Conservation (phyloP, 2,888 invertebrate genomes). For the Miltochrista miniata region DNA sequence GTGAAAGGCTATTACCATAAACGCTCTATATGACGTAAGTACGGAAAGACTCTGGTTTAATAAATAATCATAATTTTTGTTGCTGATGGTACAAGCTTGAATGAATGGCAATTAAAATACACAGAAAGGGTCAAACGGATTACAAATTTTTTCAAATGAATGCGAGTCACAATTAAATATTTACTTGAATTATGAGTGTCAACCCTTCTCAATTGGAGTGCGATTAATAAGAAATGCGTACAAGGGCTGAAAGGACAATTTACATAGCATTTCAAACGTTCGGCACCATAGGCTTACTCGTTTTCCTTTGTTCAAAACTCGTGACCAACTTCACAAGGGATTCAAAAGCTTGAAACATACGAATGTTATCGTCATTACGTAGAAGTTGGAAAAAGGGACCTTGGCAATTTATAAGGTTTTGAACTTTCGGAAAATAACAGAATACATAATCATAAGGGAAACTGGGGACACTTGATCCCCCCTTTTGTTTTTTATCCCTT, state of each 20-base stretch:
- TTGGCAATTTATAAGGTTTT: too few species aligned
- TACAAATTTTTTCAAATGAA: slow-evolving; percentile 1
- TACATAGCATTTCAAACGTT: neutral
- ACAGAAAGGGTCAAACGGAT: neutral
- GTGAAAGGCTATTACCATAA: too few species aligned
- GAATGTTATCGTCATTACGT: too few species aligned
- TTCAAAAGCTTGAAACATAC: neutral
- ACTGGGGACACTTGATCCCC: too few species aligned
- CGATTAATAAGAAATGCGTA: slow-evolving; percentile 8
- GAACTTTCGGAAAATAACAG: too few species aligned
- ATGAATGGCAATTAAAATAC: neutral
- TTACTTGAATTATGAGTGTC: slow-evolving; percentile 4
- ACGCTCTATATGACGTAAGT: too few species aligned
- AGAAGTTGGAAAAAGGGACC: too few species aligned
- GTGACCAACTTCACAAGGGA: neutral
- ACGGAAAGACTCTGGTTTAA: too few species aligned
- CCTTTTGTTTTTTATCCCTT: too few species aligned
- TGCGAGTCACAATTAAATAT: slow-evolving; percentile 2
- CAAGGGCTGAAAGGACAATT: neutral
- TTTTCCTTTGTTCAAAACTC: neutral
- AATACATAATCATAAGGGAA: too few species aligned
- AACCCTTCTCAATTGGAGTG: slow-evolving; percentile 4
- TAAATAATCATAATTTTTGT: too few species aligned
- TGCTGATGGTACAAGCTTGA: too few species aligned
- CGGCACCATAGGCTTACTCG: neutral